These are phyloP conservation scores for Drosophila seguyi DNA, from an alignment of 1,140 invertebrate genomes.

Conservation along the genomic window DNA sequence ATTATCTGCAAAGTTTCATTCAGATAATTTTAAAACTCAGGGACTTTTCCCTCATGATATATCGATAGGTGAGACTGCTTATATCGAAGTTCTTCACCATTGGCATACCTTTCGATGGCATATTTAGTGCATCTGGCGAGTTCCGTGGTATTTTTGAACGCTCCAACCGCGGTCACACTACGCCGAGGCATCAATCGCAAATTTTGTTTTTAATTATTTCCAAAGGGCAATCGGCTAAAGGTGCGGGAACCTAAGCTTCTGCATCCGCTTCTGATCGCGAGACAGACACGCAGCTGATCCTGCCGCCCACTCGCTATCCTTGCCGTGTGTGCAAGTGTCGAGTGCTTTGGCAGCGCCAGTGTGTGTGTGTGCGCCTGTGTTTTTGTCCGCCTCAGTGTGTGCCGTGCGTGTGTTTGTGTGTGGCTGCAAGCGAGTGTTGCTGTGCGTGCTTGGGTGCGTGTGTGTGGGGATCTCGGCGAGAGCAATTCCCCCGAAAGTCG, in stretches of 20 bases:
- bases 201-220: slow-evolving; percentile 22
- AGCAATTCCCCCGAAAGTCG: slow-evolving; percentile 19
- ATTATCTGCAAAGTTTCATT: too few species aligned
- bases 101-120: background rate
- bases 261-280: slow-evolving; percentile 1
- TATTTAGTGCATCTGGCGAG: background rate
- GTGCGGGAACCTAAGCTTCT: background rate
- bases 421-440: background rate
- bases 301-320: slow-evolving; percentile 20
- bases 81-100: background rate
- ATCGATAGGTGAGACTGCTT: background rate
- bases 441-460: slow-evolving; percentile 5
- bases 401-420: background rate
- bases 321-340: slow-evolving; percentile 12
- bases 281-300: slow-evolving; percentile 17
- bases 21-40: too few species aligned
- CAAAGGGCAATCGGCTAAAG: slow-evolving; percentile 2
- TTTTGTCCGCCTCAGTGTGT: slow-evolving; percentile 16
- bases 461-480: slow-evolving; percentile 12
- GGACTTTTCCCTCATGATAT: background rate
- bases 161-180: slow-evolving; percentile 3
- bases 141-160: background rate
- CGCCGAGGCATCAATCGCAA: slow-evolving; percentile 14
- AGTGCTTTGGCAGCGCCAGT: slow-evolving; percentile 12
- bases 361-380: slow-evolving; percentile 36